These are phyloP conservation scores for Brachionus koreanus DNA, from an alignment of 1,140 invertebrate species.

Conservation along the genomic window DNA sequence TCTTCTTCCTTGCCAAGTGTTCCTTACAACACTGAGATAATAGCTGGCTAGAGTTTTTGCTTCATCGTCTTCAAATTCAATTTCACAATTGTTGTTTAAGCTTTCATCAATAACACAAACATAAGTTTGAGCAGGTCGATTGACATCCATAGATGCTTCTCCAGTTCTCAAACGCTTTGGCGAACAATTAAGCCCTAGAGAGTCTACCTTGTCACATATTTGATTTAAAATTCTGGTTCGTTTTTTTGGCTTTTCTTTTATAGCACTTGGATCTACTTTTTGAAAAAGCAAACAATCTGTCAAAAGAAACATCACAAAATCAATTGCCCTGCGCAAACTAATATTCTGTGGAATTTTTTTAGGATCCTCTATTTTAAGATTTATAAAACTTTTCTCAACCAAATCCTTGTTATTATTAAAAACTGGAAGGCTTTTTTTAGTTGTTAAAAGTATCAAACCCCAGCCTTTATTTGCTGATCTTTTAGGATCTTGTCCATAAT, in stretches of 20 bases:
- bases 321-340: slow-evolving; percentile 9
- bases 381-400: slow-evolving; percentile 31
- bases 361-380: slow-evolving; percentile 2
- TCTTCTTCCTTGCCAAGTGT: slow-evolving; percentile 36
- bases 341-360: background rate
- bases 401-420: background rate
- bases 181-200: slow-evolving; percentile 8
- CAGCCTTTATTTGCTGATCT: slow-evolving; percentile 13
- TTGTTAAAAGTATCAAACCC: slow-evolving; percentile 23
- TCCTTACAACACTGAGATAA: background rate
- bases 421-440: slow-evolving; percentile 26
- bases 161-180: slow-evolving; percentile 1
- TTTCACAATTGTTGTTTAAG: slow-evolving; percentile 30
- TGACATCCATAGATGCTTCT: background rate
- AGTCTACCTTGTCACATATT: slow-evolving; percentile 41
- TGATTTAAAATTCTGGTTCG: slow-evolving; percentile 12
- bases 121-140: slow-evolving; percentile 4
- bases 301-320: slow-evolving; percentile 39
- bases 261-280: background rate
- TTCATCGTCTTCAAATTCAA: background rate
- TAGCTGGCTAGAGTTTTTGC: slow-evolving; percentile 10
- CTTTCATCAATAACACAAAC: slow-evolving; percentile 43
- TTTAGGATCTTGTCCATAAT: background rate
- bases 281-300: slow-evolving; percentile 36
- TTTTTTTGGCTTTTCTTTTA: slow-evolving; percentile 12